phyloP scores from a whole-genome alignment of 2,888 invertebrate species.

The Zootermopsis nevadensis region DNA sequence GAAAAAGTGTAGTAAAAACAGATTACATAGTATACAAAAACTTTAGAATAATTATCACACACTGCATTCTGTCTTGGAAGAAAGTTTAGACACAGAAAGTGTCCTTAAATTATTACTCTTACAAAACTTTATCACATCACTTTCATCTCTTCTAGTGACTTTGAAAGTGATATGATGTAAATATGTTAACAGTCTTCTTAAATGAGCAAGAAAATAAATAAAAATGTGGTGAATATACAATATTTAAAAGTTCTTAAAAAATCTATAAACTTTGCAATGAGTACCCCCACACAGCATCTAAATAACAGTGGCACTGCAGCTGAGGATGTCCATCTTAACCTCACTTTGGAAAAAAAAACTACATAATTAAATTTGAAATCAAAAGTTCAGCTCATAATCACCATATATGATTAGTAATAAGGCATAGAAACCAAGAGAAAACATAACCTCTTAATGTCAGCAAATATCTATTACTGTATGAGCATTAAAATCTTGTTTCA shows the following conservation, averaged over 20 bases:
- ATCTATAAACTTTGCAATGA: not conserved
- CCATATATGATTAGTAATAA: too few relatives aligned
- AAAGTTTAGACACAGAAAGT: not conserved
- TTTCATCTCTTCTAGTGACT: not conserved
- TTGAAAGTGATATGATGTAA: not conserved
- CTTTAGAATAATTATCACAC: slow-evolving; percentile 38
- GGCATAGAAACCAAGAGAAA: too few relatives aligned
- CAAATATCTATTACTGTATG: too few relatives aligned
- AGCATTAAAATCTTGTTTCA: too few relatives aligned
- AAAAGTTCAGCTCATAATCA: too few relatives aligned
- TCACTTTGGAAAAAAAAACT: not conserved
- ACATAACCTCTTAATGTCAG: too few relatives aligned
- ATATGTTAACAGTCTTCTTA: not conserved
- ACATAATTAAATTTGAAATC: too few relatives aligned
- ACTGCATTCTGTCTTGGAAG: slow-evolving; percentile 10
- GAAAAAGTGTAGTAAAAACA: not conserved
- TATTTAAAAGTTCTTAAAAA: not conserved
- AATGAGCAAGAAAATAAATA: not conserved
- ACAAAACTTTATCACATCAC: not conserved
- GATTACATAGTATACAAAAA: slow-evolving; percentile 20
- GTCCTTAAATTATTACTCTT: not conserved
- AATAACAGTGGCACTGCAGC: not conserved
- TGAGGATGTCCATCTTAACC: not conserved
- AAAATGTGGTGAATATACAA: not conserved
- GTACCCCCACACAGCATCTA: not conserved